These are phyloP conservation scores for Chaetops frenatus DNA, from an alignment of 2,113 vertebrate genomes.

Conservation along the genomic window DNA sequence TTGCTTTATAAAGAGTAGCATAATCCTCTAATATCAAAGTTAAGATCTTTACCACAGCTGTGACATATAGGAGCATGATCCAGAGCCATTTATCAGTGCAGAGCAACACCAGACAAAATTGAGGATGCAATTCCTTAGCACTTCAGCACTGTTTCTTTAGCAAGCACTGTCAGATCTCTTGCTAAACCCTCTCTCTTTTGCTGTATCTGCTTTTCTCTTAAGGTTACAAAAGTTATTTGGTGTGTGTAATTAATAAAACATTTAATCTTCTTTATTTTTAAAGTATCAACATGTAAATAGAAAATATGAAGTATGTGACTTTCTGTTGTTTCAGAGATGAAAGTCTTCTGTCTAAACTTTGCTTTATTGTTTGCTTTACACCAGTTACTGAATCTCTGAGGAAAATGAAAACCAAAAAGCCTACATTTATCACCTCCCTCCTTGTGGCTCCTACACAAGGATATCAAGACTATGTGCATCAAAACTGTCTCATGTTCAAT, in stretches of 20 bases:
- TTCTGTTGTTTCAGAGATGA: background rate
- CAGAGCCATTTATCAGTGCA: background rate
- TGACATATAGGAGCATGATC: background rate
- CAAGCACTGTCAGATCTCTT: background rate
- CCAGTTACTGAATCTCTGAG: background rate
- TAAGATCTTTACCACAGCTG: background rate
- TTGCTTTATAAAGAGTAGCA: background rate
- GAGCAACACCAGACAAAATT: background rate
- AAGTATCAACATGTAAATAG: background rate
- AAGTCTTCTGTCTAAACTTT: background rate
- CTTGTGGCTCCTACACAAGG: background rate
- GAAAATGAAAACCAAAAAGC: background rate
- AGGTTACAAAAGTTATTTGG: background rate
- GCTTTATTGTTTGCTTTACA: background rate
- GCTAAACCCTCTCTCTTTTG: background rate
- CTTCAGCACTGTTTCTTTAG: background rate
- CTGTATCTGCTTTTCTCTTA: background rate
- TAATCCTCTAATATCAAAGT: background rate
- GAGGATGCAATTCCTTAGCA: background rate
- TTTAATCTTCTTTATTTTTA: background rate
- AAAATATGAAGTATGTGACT: background rate
- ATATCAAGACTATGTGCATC: background rate
- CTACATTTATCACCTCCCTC: background rate
- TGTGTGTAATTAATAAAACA: background rate
- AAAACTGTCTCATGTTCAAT: background rate